Evolutionary conservation across 30 jellyfish, hydroid and myxozoan genomes (phyloP), one percentile per base, ranked within the genome.

Genomic region (Aurelia aurita): DNA sequence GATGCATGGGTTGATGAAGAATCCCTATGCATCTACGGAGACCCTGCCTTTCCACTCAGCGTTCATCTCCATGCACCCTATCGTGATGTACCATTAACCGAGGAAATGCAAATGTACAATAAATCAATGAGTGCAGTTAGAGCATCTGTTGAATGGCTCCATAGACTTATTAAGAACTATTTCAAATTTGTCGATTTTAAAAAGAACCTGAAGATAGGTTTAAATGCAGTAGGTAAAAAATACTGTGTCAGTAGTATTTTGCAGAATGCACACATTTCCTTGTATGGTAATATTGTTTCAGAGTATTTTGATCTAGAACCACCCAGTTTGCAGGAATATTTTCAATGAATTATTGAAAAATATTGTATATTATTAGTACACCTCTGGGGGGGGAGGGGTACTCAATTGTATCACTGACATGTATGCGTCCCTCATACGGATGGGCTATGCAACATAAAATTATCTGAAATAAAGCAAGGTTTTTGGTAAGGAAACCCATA

Each of bases 221-320:
- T 87, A 43, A 45, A 71, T 67, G 96, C 81, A 11, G 94, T 87
- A 44, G 95, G 76, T 12, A 77, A 61, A 20, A 45, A 59, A 68
- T 79, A 87, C 59, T 31, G 6, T 22, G 53, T 53, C 23, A 64
- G 90, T 53, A 86, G 84, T 7, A 10, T 87, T 11, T 61, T 81
- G 26, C 70, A 46, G 7, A 89, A 89, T 74, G 96, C 97, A 19
- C 19, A 65, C 3, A 35, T 28, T 72, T 88, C 89, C 61, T 47
- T 87, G 77, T 79, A 87, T 87, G 96, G 96, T 12, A 28, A 60
- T 12, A 59, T 27, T 26, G 79, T 95, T 15, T 25, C 96, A 64
- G 25, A 31, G 11, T 64, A 23, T 20, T 79, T 87, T 55, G 95
- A 79, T 18, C 19, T 93, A 12, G 67, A 79, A 59, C 96, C 96